Percentiles rank a stretch among this genome's conserved stretches.
Evolutionary conservation across 2,888 invertebrate genomes (phyloP).

Genomic region (Epirrhoe alternata): DNA sequence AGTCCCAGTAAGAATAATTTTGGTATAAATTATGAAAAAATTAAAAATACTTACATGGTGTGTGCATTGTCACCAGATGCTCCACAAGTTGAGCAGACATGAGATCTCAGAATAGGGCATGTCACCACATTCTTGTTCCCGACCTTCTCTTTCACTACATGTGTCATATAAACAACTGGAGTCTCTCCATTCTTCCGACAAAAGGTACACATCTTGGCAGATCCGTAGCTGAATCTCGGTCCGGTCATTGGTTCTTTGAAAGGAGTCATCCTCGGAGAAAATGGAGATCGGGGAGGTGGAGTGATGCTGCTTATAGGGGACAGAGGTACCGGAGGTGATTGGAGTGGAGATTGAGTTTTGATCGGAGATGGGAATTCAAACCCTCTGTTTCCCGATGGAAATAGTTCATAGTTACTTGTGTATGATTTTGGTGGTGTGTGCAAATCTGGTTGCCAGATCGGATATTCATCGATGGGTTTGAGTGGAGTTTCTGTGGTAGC

Average conservation of each 20-base stretch:
- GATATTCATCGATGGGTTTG: conserved; percentile 36
- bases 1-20: background rate
- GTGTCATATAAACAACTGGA: conserved; percentile 69
- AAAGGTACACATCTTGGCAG: conserved; percentile 66
- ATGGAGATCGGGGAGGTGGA: conserved; percentile 7
- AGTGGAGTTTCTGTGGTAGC: conserved; percentile 44
- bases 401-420: conserved; percentile 59
- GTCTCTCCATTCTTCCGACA: conserved; percentile 79
- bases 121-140: conserved; percentile 65
- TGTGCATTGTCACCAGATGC: conserved; percentile 74
- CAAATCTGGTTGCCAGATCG: conserved; percentile 31
- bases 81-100: conserved; percentile 69
- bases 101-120: conserved; percentile 73
- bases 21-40: background rate
- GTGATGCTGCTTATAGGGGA: conserved; percentile 31
- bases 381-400: conserved; percentile 59
- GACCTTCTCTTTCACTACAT: conserved; percentile 65
- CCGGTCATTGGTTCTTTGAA: conserved; percentile 34
- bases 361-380: conserved; percentile 54
- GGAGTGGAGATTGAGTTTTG: conserved; percentile 41
- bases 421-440: conserved; percentile 51
- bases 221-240: conserved; percentile 28
- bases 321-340: conserved; percentile 33
- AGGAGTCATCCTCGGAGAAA: conserved; percentile 24
- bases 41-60: conserved; percentile 71